phyloP scores from a whole-genome alignment of 2,888 invertebrate genomes.

The Drosophila falleni region DNA sequence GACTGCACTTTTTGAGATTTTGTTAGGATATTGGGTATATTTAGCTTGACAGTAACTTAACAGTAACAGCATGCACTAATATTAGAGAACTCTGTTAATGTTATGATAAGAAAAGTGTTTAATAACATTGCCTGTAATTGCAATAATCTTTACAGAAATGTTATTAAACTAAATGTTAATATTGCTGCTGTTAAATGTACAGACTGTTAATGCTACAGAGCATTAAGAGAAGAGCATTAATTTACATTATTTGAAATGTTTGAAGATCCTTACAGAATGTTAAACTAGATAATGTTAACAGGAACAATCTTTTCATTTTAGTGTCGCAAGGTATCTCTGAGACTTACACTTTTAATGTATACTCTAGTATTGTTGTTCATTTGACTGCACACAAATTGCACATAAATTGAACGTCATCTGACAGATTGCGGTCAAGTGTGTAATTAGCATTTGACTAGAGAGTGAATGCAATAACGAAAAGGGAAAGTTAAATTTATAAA shows the following conservation, averaged over 20 bases:
- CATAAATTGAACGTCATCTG: conserved; percentile 30
- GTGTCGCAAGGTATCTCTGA: background rate
- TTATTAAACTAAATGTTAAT: background rate
- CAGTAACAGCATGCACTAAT: background rate
- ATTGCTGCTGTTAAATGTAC: background rate
- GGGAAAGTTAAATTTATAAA: conserved; percentile 24
- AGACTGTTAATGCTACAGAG: background rate
- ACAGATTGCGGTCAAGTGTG: conserved; percentile 37
- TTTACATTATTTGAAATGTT: background rate
- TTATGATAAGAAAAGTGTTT: background rate
- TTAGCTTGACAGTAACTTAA: background rate
- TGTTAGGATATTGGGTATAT: conserved; percentile 5
- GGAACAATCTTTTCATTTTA: no score
- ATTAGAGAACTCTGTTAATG: background rate
- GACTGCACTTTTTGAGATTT: conserved; percentile 3
- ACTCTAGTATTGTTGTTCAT: conserved; percentile 5
- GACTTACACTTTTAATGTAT: background rate
- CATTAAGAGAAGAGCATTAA: background rate
- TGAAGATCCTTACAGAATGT: background rate
- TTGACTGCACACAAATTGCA: conserved; percentile 37
- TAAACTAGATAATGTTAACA: background rate
- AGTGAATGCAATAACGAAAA: conserved; percentile 22
- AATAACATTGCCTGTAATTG: background rate
- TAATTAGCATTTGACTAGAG: conserved; percentile 43
- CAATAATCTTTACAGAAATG: background rate